These are phyloP conservation scores for Rhagologus leucostigma DNA, from an alignment of 2,113 vertebrate species.

Conservation along the genomic window DNA sequence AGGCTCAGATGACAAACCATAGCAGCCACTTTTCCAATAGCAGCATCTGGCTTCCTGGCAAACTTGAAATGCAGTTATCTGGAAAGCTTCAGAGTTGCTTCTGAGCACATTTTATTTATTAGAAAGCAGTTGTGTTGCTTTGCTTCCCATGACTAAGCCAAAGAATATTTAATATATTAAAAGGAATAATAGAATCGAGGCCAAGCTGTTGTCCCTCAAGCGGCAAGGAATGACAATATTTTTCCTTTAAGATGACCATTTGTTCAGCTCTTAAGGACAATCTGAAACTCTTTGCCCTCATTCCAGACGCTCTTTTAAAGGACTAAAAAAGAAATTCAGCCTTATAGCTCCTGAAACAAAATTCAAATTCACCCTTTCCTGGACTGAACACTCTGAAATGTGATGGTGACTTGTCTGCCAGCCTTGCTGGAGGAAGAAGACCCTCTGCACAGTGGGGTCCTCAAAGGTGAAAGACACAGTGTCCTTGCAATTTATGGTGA, in stretches of 20 bases:
- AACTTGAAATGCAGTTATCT: conserved; percentile 35
- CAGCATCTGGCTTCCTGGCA: conserved; percentile 75
- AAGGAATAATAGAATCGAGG: conserved; percentile 14
- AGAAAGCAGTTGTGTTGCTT: conserved; percentile 62
- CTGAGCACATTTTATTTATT: conserved; percentile 66
- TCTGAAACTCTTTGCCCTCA: not conserved
- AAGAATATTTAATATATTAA: conserved; percentile 59
- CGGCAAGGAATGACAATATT: not conserved
- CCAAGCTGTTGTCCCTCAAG: conserved; percentile 20
- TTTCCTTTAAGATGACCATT: not conserved
- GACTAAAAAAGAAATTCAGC: not conserved
- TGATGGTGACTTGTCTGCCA: not conserved
- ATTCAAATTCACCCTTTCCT: not conserved
- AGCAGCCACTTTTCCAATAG: conserved; percentile 75
- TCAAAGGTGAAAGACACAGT: not conserved
- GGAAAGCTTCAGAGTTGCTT: conserved; percentile 39
- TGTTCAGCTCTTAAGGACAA: not conserved
- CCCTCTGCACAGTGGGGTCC: not conserved
- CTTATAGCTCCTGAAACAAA: not conserved
- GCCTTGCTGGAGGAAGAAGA: not conserved
- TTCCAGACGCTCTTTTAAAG: not conserved
- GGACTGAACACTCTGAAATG: not conserved
- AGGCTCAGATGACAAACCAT: conserved; percentile 69
- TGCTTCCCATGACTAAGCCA: conserved; percentile 51
- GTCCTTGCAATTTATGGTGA: not conserved